A percentile compares a stretch with the other conserved stretches of the same genome.
Evolutionary conservation across 2,888 invertebrate species (phyloP).

Genomic region (Phlogophora meticulosa): DNA sequence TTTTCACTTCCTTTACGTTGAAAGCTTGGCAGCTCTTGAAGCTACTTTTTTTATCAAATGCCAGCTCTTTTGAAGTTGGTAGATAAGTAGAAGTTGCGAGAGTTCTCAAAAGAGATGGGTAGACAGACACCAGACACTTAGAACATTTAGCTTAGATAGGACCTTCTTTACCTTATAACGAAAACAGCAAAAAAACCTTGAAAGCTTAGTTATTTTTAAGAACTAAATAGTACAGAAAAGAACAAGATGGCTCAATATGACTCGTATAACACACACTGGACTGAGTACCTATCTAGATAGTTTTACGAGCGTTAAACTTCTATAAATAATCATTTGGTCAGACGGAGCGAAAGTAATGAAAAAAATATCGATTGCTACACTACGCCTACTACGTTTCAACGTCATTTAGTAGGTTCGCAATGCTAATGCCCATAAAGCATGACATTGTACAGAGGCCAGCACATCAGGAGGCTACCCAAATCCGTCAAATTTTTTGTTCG

Average conservation of each 20-base stretch:
- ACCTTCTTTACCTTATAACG: too few species aligned
- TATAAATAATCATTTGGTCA: slow-evolving; percentile 44
- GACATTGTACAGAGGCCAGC: slow-evolving; percentile 13
- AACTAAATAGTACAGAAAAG: too few species aligned
- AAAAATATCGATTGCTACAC: slow-evolving; percentile 53
- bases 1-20: background rate
- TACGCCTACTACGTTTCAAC: slow-evolving; percentile 21
- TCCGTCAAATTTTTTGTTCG: too few species aligned
- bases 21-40: background rate
- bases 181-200: too few species aligned
- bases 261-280: too few species aligned
- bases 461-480: too few species aligned
- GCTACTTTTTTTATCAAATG: background rate
- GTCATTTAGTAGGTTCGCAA: slow-evolving; percentile 29
- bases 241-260: too few species aligned
- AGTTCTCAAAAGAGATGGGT: background rate
- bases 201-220: too few species aligned
- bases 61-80: background rate
- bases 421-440: slow-evolving; percentile 39
- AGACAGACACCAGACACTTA: too few species aligned
- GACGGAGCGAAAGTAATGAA: slow-evolving; percentile 53
- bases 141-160: too few species aligned
- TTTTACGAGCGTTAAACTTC: slow-evolving; percentile 23
- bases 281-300: too few species aligned
- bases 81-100: too few species aligned